Base-by-base conservation (phyloP, 2,888 invertebrate species). In the Lissocephala sabroskyi region DNA sequence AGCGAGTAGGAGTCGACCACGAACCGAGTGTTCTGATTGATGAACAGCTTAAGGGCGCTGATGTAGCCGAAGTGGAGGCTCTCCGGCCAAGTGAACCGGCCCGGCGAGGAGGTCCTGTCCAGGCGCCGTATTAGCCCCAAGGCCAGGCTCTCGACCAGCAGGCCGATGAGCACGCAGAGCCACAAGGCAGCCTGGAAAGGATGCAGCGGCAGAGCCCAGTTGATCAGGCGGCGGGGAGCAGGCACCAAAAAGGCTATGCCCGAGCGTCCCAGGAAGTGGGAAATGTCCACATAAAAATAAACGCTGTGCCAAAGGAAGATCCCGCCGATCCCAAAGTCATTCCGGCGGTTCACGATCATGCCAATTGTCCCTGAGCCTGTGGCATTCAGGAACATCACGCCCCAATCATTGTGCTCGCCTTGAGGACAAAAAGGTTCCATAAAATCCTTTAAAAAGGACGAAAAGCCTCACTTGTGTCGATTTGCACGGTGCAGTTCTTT, bases 211-310 rank as follows among this genome's bases (percentile, higher is more conserved):
- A 89, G 86, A 43, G 86, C 79, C 89, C 89, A 90, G 59, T 88
- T 89, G 4, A 87, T 86, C 7, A 88, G 66, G 36, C 88, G 83
- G 57, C 88, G 86, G 1, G 92, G 91, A 41, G 88, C 87, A 10
- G 91, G 91, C 4, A 89, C 89, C 23, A 92, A 78, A 58, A 89
- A 89, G 0, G 91, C 90, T 3, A 91, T 85, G 16, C 88, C 90
- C 18, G 90, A 89, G 59, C 90, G 85, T 16, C 90, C 86, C 40
- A 86, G 82, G 14, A 89, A 86, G 41, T 85, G 84, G 0, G 90
- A 87, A 63, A 89, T 87, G 66, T 91, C 91, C 73, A 91, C 76
- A 55, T 83, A 87, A 39, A 81, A 71, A 71, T 87, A 90, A 53
- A 86, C 87, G 51, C 52, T 52, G 18, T 59, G 65, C 70, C 77